Evolutionary conservation across 2,797 vertebrate species (phyloP).

Genomic region (Corythornis leucogaster): DNA sequence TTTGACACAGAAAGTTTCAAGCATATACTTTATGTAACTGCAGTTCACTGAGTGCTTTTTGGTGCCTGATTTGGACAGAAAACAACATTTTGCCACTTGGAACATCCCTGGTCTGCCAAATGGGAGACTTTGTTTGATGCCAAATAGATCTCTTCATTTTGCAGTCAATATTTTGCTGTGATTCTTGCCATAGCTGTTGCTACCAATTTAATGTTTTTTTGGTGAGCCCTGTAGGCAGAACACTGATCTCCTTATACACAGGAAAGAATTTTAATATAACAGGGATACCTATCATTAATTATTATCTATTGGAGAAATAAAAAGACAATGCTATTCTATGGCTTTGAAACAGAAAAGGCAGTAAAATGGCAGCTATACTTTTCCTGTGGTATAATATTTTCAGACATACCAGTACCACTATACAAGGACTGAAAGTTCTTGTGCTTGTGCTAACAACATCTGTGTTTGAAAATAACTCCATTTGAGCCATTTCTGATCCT

Average conservation of each 20-base stretch:
- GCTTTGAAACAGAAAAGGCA: background rate
- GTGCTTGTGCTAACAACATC: background rate
- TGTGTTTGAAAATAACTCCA: background rate
- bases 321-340: background rate
- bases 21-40: background rate
- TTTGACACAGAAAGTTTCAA: background rate
- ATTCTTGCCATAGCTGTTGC: background rate
- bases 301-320: background rate
- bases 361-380: background rate
- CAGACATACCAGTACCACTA: background rate
- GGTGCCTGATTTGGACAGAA: constrained; percentile 12
- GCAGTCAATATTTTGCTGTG: constrained; percentile 4
- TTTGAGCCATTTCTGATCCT: background rate
- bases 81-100: constrained; percentile 17
- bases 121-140: constrained; percentile 1
- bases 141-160: constrained; percentile 24
- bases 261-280: background rate
- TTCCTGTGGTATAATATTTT: background rate
- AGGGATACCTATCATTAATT: background rate
- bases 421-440: background rate
- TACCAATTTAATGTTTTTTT: constrained; percentile 4
- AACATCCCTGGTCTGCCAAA: constrained; percentile 5
- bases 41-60: background rate
- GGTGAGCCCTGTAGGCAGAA: background rate
- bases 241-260: background rate